phyloP scores from a whole-genome alignment of 2,113 vertebrate genomes.

The Apodemus sylvaticus region DNA sequence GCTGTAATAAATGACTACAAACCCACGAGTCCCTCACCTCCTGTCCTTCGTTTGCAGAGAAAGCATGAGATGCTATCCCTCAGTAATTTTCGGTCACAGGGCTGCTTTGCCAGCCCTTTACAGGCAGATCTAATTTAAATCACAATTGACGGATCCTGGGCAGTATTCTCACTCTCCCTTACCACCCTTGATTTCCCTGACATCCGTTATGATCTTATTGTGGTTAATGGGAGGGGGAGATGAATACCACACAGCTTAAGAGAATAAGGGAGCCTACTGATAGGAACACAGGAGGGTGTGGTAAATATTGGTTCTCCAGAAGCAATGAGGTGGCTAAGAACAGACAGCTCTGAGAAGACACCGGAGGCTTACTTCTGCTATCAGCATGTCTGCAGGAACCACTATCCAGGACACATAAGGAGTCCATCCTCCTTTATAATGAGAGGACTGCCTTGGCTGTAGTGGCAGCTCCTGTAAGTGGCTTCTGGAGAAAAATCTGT shows the following conservation, averaged over 20 bases:
- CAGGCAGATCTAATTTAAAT: not conserved
- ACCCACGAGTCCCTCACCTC: not conserved
- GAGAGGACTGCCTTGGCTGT: not conserved
- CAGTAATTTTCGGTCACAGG: accelerated
- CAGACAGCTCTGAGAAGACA: not conserved
- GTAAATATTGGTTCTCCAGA: not conserved
- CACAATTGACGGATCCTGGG: not conserved
- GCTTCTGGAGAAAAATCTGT: not conserved
- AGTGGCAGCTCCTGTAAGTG: not conserved
- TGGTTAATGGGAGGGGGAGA: not conserved
- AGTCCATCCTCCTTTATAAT: not conserved
- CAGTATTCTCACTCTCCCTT: not conserved
- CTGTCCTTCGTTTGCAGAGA: not conserved
- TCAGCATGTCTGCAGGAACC: not conserved
- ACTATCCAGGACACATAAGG: not conserved
- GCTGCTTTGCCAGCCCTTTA: not conserved
- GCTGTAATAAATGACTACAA: not conserved
- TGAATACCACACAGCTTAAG: not conserved
- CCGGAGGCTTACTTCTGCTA: not conserved
- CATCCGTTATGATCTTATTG: not conserved
- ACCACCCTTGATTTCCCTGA: not conserved
- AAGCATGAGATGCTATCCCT: not conserved
- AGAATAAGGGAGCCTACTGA: not conserved
- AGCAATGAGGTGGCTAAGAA: not conserved
- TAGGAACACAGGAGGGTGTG: accelerated